Evolutionary conservation across 1,140 invertebrate genomes (phyloP).

Genomic region (Bombus huntii): DNA sequence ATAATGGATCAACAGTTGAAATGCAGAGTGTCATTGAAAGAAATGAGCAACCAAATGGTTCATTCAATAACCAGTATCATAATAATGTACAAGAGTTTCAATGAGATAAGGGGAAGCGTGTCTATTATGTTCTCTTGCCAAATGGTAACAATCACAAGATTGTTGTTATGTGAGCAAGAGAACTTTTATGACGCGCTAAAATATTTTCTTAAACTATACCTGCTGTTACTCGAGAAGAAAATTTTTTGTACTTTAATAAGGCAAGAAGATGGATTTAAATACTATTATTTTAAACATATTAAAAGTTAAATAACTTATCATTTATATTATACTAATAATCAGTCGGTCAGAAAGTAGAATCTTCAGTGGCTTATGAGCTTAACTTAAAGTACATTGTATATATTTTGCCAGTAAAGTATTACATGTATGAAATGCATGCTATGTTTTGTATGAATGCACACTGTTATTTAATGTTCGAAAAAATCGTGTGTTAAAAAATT

Average conservation of each 20-base stretch:
- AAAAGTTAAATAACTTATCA: constrained; percentile 41
- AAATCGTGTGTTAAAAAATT: constrained; percentile 38
- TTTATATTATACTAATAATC: constrained; percentile 9
- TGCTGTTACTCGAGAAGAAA: constrained; percentile 38
- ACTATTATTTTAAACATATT: constrained; percentile 53
- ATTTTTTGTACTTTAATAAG: constrained; percentile 67
- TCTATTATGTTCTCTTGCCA: constrained; percentile 82
- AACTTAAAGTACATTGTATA: constrained; percentile 47
- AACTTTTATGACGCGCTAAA: constrained; percentile 68
- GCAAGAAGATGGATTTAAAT: constrained; percentile 37
- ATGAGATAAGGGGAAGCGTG: constrained; percentile 82
- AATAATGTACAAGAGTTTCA: constrained; percentile 80
- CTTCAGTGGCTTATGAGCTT: constrained; percentile 53
- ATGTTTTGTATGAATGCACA: constrained; percentile 51
- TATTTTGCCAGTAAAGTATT: constrained; percentile 64
- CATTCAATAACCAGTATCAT: constrained; percentile 78
- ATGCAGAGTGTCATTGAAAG: constrained; percentile 78
- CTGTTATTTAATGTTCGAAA: constrained; percentile 45
- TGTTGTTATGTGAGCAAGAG: constrained; percentile 76
- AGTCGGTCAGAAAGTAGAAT: constrained; percentile 42
- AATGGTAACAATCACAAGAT: constrained; percentile 82
- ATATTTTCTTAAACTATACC: constrained; percentile 62
- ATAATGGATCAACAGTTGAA: constrained; percentile 73
- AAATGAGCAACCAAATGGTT: constrained; percentile 68
- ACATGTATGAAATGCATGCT: constrained; percentile 49